Base-by-base conservation (phyloP, 2,888 invertebrate genomes). In the Erebia palarica region DNA sequence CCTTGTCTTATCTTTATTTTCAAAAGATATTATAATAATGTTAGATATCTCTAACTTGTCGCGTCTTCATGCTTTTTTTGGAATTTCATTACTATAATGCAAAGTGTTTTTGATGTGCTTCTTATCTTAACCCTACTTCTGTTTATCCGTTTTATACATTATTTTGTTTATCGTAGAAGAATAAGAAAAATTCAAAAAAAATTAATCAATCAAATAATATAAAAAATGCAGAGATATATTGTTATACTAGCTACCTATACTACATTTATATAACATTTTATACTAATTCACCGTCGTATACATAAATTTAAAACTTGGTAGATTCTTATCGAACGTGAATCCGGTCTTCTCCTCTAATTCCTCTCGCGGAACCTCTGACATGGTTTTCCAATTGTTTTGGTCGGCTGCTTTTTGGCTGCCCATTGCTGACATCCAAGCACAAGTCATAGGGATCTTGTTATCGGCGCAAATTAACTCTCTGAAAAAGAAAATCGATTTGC, bases 231-330 rank as follows among this genome's bases (percentile, higher is more conserved):
- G 9, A 16, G 3, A 21, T 16, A 57, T 27, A 4, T 27, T 0
- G 3, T 1, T 16, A 16, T 16, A 27, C 27, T 10, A 21, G 1
- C 0, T 49, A 49, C 49, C 14, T 51, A 51, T 51, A 49, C 14
- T 21, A 47, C 16, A 36, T 57, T 57, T 18, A 18, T 9, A 44
- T 18, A 44, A 27, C 2, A 53, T 13, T 57, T 57, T 44, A 27
- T 65, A 18, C 18, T 18, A 65, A 36, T 67, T 61, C 21, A 36
- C 59, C 69, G 72, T 79, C 5, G 77, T 79, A 14, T 80, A 68
- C 81, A 85, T 81, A 13, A 79, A 78, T 73, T 81, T 82, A 51
- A 69, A 78, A 11, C 73, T 76, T 7, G 74, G 71, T n/a, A 84
- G 80, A 9, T 72, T 73, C 21, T 78, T 78, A 13, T 76, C 75